Conservation (phyloP, 2,113 vertebrate genomes). For the Eretmochelys imbricata region DNA sequence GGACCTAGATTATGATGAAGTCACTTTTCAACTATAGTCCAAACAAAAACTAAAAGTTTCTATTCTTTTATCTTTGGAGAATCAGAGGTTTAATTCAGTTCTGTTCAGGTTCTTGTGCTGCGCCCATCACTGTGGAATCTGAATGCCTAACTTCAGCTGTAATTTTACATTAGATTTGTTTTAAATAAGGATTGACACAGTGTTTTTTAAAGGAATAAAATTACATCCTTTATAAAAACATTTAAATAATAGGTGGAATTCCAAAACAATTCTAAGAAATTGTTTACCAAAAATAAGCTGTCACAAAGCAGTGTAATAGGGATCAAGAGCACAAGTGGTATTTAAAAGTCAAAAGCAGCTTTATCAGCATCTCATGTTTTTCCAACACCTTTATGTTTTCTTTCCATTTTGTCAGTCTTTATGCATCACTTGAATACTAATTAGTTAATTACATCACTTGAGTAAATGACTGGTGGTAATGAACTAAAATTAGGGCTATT, state of each 20-base stretch:
- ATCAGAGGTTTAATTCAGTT: no score
- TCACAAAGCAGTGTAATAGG: background rate
- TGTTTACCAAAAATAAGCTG: background rate
- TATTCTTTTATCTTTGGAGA: background rate
- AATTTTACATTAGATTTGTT: background rate
- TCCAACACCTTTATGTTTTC: background rate
- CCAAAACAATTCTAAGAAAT: background rate
- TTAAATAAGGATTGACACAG: background rate
- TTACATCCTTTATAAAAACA: background rate
- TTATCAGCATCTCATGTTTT: background rate
- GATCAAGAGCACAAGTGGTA: background rate
- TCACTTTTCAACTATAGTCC: background rate
- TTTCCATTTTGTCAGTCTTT: background rate
- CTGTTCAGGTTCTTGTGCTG: no score
- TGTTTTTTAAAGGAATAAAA: background rate
- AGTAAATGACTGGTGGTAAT: background rate
- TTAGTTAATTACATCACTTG: background rate
- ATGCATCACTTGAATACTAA: background rate
- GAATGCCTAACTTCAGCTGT: background rate
- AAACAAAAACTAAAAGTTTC: background rate
- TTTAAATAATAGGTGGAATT: background rate
- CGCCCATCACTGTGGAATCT: no score
- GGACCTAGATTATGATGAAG: accelerated
- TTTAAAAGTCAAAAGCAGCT: background rate
- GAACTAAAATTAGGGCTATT: background rate